Evolutionary conservation across 1,140 invertebrate species (phyloP).

Genomic region (Druon quercuslanigerum): DNA sequence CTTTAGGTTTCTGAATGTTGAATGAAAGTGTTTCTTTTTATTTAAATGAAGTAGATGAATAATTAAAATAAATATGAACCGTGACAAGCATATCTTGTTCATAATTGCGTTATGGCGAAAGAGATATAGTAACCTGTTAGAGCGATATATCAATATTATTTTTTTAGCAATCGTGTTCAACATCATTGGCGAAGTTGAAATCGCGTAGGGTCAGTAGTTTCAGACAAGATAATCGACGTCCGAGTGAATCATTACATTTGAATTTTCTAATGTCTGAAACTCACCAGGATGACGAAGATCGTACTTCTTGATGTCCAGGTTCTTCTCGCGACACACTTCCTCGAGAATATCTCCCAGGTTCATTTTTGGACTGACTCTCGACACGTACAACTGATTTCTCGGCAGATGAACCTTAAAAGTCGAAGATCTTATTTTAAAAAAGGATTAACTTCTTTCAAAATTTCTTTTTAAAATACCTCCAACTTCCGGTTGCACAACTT

Average conservation of each 20-base stretch:
- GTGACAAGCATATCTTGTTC: not conserved
- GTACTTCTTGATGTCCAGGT: conserved; percentile 84
- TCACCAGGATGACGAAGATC: conserved; percentile 87
- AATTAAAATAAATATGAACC: conserved; percentile 2
- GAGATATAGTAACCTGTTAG: not conserved
- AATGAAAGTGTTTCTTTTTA: not conserved
- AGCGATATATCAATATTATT: not conserved
- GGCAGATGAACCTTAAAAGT: conserved; percentile 83
- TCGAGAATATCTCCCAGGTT: conserved; percentile 81
- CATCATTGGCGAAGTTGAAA: not conserved
- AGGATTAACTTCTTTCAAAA: too few species aligned
- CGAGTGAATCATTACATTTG: not conserved
- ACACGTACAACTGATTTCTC: conserved; percentile 87
- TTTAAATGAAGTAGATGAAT: not conserved
- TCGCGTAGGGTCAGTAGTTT: not conserved
- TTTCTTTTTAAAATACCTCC: too few species aligned
- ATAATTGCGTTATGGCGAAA: conserved; percentile 1
- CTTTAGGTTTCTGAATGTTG: not conserved
- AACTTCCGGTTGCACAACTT: too few species aligned
- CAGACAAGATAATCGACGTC: not conserved
- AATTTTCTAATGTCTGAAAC: conserved; percentile 30
- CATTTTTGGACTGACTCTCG: conserved; percentile 82
- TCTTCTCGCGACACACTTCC: conserved; percentile 88
- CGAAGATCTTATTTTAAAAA: too few species aligned
- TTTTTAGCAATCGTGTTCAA: not conserved